phyloP scores from a whole-genome alignment of 2,113 vertebrate species.

The Typhlomys cinereus region DNA sequence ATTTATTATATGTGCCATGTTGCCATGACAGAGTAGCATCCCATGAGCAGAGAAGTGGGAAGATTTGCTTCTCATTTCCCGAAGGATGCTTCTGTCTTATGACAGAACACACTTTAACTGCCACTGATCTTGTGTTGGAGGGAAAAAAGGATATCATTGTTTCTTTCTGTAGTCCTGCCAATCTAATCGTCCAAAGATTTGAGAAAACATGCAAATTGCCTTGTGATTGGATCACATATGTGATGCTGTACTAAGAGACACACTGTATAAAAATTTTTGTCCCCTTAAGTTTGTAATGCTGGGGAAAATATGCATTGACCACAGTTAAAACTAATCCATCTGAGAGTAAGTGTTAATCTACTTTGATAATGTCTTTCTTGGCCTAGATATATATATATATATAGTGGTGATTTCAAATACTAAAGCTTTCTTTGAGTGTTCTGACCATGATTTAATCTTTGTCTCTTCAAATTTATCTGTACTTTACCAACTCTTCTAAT shows the following conservation, averaged over 20 bases:
- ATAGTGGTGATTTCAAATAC: neutral
- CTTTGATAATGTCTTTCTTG: neutral
- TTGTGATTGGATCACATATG: constrained; percentile 14
- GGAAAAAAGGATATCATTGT: neutral
- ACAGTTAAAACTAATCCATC: neutral
- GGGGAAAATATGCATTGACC: neutral
- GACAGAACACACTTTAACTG: neutral
- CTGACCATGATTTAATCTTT: neutral
- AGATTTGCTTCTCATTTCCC: neutral
- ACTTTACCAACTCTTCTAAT: neutral
- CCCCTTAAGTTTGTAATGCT: neutral
- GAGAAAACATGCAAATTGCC: neutral
- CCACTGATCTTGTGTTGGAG: neutral
- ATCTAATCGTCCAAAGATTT: constrained; percentile 2
- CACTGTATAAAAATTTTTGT: neutral
- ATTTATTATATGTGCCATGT: neutral
- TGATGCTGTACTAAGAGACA: constrained; percentile 34
- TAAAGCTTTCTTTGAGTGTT: neutral
- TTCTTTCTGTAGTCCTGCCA: constrained; percentile 18
- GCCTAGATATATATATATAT: neutral
- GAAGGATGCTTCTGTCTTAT: neutral
- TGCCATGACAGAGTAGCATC: neutral
- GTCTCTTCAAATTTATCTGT: neutral
- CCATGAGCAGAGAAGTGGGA: neutral
- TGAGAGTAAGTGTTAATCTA: neutral